Percentiles rank a stretch among this genome's conserved stretches.
Conservation (phyloP, 2,797 vertebrate genomes). For the Thripadectes ignobilis region DNA sequence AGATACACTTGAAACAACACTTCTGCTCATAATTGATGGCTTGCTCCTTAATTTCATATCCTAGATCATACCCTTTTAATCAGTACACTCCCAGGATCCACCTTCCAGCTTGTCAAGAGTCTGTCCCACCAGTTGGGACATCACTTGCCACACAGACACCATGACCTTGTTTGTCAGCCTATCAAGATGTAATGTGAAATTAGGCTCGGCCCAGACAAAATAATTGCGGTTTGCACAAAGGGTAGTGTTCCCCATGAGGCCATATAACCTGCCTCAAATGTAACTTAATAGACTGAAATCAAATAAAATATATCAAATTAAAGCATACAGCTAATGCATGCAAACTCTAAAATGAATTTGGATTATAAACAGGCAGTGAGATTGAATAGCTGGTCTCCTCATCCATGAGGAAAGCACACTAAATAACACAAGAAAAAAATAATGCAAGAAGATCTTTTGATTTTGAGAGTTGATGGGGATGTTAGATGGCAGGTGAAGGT, state of each 20-base stretch:
- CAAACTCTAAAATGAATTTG: neutral
- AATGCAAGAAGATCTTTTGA: neutral
- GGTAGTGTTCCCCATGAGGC: neutral
- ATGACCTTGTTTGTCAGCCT: neutral
- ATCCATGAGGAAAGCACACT: neutral
- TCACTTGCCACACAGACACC: neutral
- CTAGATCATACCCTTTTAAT: neutral
- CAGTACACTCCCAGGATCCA: neutral
- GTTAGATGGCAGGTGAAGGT: neutral
- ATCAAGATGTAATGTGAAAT: neutral
- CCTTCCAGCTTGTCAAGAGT: neutral
- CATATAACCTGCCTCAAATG: neutral
- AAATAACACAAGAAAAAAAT: neutral
- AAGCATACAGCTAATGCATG: neutral
- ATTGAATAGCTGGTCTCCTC: neutral
- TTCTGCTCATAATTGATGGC: neutral
- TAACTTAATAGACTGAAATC: conserved; percentile 5
- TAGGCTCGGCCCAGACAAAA: neutral
- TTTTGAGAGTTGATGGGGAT: neutral
- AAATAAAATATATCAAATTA: conserved; percentile 38
- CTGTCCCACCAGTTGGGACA: neutral
- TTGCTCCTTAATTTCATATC: neutral
- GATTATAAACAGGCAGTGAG: neutral
- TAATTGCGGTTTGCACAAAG: neutral
- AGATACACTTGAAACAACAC: neutral